Conservation (phyloP, 2,113 vertebrate species). For the Parotia lawesii region DNA sequence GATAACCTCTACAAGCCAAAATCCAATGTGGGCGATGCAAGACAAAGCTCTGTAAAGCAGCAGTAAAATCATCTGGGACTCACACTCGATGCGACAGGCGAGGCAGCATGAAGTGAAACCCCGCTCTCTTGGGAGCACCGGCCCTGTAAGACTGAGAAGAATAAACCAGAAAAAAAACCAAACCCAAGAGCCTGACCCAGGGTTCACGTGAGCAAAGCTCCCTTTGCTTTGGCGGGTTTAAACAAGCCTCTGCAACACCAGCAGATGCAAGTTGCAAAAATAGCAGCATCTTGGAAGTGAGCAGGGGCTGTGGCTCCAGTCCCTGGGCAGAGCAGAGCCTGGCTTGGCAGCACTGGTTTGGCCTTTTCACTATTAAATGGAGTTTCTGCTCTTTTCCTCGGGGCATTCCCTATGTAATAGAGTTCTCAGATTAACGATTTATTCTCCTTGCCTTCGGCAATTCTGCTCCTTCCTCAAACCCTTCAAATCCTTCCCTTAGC, state of each 20-base stretch:
- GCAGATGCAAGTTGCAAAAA: slow-evolving; percentile 16
- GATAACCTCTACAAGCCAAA: neutral
- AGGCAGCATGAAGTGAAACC: neutral
- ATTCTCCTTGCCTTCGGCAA: neutral
- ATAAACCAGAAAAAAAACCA: neutral
- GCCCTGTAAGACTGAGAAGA: neutral
- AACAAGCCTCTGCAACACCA: neutral
- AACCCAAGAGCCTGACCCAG: neutral
- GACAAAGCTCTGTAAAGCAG: neutral
- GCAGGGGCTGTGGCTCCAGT: neutral
- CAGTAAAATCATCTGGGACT: neutral
- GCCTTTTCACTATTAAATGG: slow-evolving; percentile 9
- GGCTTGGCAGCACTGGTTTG: neutral
- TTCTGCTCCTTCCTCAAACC: neutral
- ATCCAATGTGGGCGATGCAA: accelerated
- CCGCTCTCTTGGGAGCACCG: accelerated
- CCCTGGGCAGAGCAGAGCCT: neutral
- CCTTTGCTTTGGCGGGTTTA: neutral
- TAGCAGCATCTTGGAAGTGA: slow-evolving; percentile 26
- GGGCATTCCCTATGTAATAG: slow-evolving; percentile 17
- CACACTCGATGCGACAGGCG: accelerated
- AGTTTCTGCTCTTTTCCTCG: neutral
- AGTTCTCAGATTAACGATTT: slow-evolving; percentile 11
- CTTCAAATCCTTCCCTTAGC: neutral
- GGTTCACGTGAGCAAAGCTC: neutral